Evolutionary conservation across 2,888 invertebrate genomes (phyloP), one percentile per base, ranked within the genome.

Genomic region (Heliconius ethilla): DNA sequence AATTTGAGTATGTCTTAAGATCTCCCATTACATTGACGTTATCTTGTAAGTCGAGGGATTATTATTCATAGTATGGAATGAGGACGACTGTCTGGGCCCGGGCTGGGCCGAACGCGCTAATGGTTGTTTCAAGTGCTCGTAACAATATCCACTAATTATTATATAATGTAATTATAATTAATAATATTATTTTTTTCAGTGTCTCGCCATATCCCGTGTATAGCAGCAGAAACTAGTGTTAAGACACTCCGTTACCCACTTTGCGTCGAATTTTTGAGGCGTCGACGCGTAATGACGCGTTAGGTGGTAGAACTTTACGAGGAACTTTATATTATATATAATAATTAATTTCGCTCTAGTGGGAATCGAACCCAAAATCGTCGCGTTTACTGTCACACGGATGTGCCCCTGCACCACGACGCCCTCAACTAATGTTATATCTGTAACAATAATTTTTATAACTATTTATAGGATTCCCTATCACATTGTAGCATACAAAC

Each of bases 31-130:
- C 81, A 82, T 79, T 79, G 83, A 85, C 84, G 84, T 85, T 88
- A 87, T 87, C 87, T 82, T 81, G 79, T 29, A 72, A 75, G 81
- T 59, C 73, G 62, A 62, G 40, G 69, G 80, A 86, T 87, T 89
- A 90, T 89, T 89, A 89, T 88, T 87, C 88, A 87, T 88, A 87
- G 84, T 83, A 87, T 86, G 87, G 84, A 89, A 89, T 86, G 87
- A 84, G 88, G 87, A 87, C 88, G 87, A 86, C 87, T 88, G 86
- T 78, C 80, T 77, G 33, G 33, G 33, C 33, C 33, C 33, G 33
- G 80, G 84, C 82, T 85, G 83, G 84, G 79, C 80, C 82, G 82
- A 78, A 63, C 77, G 67, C 40, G 65, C 69, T 75, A 75, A 78
- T 72, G 55, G 27, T 63, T 63, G 45, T 78, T 70, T 66, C 29